Conservation (phyloP, 2,888 invertebrate genomes). For the Idaea straminata region DNA sequence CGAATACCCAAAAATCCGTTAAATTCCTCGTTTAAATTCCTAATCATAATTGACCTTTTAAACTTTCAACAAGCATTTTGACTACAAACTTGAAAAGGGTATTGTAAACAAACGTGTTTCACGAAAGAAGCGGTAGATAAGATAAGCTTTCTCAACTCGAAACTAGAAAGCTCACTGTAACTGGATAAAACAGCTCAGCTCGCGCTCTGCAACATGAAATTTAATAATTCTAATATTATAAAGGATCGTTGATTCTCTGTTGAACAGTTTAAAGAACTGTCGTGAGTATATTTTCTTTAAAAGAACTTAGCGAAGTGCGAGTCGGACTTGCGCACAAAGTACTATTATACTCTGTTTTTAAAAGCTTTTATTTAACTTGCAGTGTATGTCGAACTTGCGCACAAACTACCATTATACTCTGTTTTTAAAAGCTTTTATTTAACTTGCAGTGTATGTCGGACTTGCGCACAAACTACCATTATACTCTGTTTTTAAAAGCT, state of each 20-base stretch:
- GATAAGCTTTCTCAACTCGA: neutral
- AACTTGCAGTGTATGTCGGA: too few species aligned
- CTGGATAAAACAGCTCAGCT: neutral
- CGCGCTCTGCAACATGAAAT: neutral
- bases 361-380: too few species aligned
- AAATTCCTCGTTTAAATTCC: neutral
- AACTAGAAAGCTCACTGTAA: neutral
- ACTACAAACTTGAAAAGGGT: neutral
- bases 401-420: too few species aligned
- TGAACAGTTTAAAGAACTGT: neutral
- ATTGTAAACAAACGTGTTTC: neutral
- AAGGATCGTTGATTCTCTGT: neutral
- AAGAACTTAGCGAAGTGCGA: neutral
- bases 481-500: too few species aligned
- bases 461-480: too few species aligned
- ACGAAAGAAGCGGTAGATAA: neutral
- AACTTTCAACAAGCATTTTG: neutral
- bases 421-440: too few species aligned
- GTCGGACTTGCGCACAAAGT: neutral
- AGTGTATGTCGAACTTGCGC: too few species aligned
- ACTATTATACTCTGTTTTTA: neutral
- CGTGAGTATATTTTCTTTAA: neutral
- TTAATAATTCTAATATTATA: neutral
- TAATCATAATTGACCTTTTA: neutral
- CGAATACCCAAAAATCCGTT: neutral